Evolutionary conservation across 2,113 vertebrate genomes (phyloP).

Genomic region (Trochalopteron elliotii): DNA sequence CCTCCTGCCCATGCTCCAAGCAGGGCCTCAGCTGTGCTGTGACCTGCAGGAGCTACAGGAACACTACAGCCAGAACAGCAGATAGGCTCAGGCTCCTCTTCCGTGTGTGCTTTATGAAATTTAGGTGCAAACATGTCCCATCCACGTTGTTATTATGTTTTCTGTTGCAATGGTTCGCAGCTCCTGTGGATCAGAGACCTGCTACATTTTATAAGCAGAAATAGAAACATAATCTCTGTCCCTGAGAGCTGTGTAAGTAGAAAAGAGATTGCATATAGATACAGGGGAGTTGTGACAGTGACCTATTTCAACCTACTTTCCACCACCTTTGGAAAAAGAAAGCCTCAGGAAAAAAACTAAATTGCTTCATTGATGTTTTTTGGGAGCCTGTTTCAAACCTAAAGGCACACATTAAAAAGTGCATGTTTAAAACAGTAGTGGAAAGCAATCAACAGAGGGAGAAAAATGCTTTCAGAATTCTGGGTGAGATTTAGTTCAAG

Average conservation of each 20-base stretch:
- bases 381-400: not conserved
- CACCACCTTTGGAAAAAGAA: not conserved
- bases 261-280: not conserved
- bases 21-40: not conserved
- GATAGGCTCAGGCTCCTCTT: not conserved
- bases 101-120: not conserved
- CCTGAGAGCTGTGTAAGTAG: not conserved
- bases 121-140: not conserved
- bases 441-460: not conserved
- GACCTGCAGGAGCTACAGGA: not conserved
- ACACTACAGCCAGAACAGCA: not conserved
- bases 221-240: not conserved
- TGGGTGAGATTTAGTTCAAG: not conserved
- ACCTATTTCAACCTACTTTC: not conserved
- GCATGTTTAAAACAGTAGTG: not conserved
- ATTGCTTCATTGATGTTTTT: not conserved
- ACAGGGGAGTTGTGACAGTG: not conserved
- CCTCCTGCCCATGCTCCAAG: accelerated
- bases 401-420: not conserved
- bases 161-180: not conserved
- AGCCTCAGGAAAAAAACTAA: not conserved
- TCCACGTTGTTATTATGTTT: not conserved
- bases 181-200: not conserved
- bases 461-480: not conserved
- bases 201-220: not conserved